Percentiles rank a stretch among this genome's conserved stretches.
These are phyloP conservation scores for Rhabdomys pumilio DNA, from an alignment of 2,797 vertebrate species.

Conservation along the genomic window DNA sequence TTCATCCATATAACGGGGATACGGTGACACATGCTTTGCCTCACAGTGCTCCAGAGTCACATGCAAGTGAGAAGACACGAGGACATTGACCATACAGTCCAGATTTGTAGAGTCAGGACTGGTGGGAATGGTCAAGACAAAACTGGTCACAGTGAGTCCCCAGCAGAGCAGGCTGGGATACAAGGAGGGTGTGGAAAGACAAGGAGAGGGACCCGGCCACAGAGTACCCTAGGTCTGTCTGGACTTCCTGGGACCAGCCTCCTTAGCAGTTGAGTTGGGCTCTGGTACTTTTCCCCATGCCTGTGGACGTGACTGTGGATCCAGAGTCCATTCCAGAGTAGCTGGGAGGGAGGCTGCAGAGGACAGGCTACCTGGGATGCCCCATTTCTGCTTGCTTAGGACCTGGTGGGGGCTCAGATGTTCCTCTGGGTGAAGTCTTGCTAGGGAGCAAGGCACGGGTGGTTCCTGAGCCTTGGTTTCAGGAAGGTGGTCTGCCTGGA, in stretches of 20 bases:
- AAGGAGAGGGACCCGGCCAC: not conserved
- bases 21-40: rapidly evolving
- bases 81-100: not conserved
- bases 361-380: not conserved
- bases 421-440: not conserved
- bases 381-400: not conserved
- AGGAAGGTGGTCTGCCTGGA: not conserved
- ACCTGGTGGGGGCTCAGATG: not conserved
- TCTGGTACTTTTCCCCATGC: not conserved
- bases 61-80: not conserved
- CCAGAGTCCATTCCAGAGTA: constrained; percentile 12
- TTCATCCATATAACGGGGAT: not conserved
- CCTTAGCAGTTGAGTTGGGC: not conserved
- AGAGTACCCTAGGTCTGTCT: not conserved
- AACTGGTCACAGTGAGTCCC: not conserved
- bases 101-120: not conserved
- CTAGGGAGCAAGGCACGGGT: not conserved
- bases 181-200: not conserved
- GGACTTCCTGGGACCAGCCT: not conserved
- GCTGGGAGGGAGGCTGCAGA: not conserved
- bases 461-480: not conserved
- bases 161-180: not conserved
- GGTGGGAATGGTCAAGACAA: not conserved
- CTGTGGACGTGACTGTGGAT: not conserved
- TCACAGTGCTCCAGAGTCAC: not conserved